Evolutionary conservation across 2,888 invertebrate genomes (phyloP), one percentile per base, ranked within the genome.

Genomic region (Amphiduros pacificus): DNA sequence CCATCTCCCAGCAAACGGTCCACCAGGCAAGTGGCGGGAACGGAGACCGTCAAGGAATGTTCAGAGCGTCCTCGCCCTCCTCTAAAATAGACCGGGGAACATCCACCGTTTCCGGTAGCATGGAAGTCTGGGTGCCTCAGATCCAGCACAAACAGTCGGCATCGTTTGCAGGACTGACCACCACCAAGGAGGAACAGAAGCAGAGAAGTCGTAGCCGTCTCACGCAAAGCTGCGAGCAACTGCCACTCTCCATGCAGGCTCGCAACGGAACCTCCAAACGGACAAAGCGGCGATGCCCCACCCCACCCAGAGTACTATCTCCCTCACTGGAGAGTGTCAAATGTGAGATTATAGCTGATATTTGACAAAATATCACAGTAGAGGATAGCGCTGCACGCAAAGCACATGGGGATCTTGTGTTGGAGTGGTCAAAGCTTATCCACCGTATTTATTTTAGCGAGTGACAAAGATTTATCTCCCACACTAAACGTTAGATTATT

Each of bases 221-320:
- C 9, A n/a, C 60, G 14, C 63, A 62, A 29, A 62, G 56, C 55
- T 56, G 63, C 50, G 63, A 67, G 50, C 59, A 55, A 36, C 36
- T 36, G 36, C 36, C 36, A 17, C 36, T 11, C 9, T 17, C 36
- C 11, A 36, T 17, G 36, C 17, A 36, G 11, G 36, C 36, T 36
- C 36, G 36, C 36, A 44, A 44, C 44, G 44, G 54, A 31, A 20
- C 14, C 11, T 28, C 20, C 20, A 54, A 22, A 4, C 41, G 54
- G 4, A 26, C 32, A 27, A 41, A 55, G 36, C 55, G 52, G n/a
- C 51, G 68, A 27, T 64, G 68, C 48, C 66, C 61, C 11, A 68
- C 68, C 11, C 68, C 68, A 14, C 68, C 68, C 9, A 28, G 66
- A n/a, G 61, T 68, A 1, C 51, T 67, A 17, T 66, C 66, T n/a